Percentiles rank a stretch among this genome's conserved stretches.
These are phyloP conservation scores for Thalassoma bifasciatum DNA, from an alignment of 2,113 vertebrate species.

Conservation along the genomic window DNA sequence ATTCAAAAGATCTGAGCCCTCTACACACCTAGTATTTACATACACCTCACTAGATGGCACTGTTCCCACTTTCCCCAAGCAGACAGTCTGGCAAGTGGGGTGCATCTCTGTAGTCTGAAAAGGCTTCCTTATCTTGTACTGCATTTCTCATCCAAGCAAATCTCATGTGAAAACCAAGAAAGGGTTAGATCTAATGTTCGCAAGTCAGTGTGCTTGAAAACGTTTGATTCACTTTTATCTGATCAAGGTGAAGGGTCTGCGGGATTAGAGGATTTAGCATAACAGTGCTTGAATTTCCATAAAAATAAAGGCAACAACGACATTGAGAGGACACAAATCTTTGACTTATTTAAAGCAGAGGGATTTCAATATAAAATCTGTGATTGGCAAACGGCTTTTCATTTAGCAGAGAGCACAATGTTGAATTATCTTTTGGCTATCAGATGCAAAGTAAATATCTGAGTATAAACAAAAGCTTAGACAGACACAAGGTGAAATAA, in stretches of 20 bases:
- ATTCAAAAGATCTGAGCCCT: not conserved
- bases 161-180: slow-evolving; percentile 40
- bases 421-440: slow-evolving; percentile 6
- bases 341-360: not conserved
- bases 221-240: slow-evolving; percentile 50
- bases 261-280: slow-evolving; percentile 39
- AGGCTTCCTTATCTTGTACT: slow-evolving; percentile 52
- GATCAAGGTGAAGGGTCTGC: slow-evolving; percentile 37
- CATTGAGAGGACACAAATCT: slow-evolving; percentile 24
- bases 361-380: not conserved
- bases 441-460: slow-evolving; percentile 33
- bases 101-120: slow-evolving; percentile 27
- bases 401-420: not conserved
- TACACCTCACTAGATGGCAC: slow-evolving; percentile 81
- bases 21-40: slow-evolving; percentile 9
- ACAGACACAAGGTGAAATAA: slow-evolving; percentile 10
- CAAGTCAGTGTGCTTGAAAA: slow-evolving; percentile 49
- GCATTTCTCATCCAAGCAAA: slow-evolving; percentile 48
- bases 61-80: slow-evolving; percentile 72
- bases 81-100: slow-evolving; percentile 14
- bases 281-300: slow-evolving; percentile 32
- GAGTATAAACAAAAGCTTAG: slow-evolving; percentile 5
- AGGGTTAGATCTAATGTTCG: slow-evolving; percentile 47
- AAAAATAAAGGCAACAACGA: slow-evolving; percentile 28
- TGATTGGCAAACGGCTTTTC: not conserved